These are phyloP conservation scores for Caloenas nicobarica DNA, from an alignment of 2,113 vertebrate species.

Conservation along the genomic window DNA sequence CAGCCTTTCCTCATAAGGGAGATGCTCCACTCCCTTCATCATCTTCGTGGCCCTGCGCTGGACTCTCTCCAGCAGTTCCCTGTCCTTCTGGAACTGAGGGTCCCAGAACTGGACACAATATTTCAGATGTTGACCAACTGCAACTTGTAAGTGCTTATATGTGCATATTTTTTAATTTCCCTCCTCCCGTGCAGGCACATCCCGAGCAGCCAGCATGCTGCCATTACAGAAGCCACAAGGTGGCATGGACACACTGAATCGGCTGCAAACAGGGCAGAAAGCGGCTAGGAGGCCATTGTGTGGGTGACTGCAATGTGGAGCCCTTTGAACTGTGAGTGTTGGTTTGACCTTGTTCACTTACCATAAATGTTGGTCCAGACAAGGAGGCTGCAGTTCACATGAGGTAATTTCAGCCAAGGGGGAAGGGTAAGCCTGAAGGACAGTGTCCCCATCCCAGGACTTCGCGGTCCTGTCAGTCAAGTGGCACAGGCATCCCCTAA, in stretches of 20 bases:
- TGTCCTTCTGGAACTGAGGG: too few relatives aligned
- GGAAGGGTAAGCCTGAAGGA: not conserved
- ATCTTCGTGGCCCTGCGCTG: too few relatives aligned
- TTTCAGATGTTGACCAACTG: not conserved
- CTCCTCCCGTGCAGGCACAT: not conserved
- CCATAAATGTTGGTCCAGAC: accelerated
- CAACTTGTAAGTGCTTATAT: not conserved
- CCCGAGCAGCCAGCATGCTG: accelerated
- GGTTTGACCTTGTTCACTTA: accelerated
- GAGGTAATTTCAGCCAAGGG: accelerated
- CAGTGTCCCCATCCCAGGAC: accelerated
- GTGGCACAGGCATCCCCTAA: not conserved
- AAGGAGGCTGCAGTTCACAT: accelerated
- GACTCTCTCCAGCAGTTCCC: too few relatives aligned
- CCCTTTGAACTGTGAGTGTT: accelerated
- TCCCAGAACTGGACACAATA: too few relatives aligned
- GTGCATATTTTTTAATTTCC: accelerated
- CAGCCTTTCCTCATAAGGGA: too few relatives aligned
- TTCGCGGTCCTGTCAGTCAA: not conserved
- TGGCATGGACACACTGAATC: accelerated
- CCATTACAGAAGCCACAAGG: not conserved
- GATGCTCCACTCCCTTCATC: too few relatives aligned
- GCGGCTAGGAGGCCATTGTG: too few relatives aligned
- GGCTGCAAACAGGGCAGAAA: accelerated
- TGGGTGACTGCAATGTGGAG: not conserved